phyloP scores from a whole-genome alignment of 2,113 vertebrate genomes.

The Reinhardtius hippoglossoides region DNA sequence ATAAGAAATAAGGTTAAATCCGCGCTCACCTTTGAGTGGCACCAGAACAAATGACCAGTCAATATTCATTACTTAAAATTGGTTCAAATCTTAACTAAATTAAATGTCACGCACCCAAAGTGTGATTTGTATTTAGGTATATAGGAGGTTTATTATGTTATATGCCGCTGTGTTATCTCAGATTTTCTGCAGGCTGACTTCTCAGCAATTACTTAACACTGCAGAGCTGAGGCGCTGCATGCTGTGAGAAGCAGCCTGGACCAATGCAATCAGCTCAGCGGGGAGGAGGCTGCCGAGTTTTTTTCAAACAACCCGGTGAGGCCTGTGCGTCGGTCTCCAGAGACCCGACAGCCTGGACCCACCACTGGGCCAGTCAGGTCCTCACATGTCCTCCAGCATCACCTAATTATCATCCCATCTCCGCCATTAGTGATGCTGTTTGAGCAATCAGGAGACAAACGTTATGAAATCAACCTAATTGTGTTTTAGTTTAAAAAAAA shows the following conservation, averaged over 20 bases:
- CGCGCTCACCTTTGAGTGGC: conserved; percentile 31
- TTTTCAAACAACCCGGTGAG: conserved; percentile 53
- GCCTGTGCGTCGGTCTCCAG: conserved; percentile 49
- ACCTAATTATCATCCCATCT: conserved; percentile 48
- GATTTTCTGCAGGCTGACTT: conserved; percentile 43
- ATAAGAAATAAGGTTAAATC: conserved; percentile 67
- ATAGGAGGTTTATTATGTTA: conserved; percentile 36
- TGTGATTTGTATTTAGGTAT: conserved; percentile 11
- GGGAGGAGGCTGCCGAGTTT: conserved; percentile 29
- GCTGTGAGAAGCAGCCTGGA: conserved; percentile 55
- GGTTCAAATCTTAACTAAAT: conserved; percentile 36
- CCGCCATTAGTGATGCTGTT: conserved; percentile 1
- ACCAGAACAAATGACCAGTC: conserved; percentile 12
- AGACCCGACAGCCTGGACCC: conserved; percentile 49
- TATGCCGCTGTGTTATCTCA: conserved; percentile 29
- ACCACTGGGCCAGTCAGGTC: conserved; percentile 73
- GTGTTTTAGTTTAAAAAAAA: conserved; percentile 2
- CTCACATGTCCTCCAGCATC: conserved; percentile 63
- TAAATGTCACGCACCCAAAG: conserved; percentile 13
- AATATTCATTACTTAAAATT: conserved; percentile 15
- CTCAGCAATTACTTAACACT: conserved; percentile 51
- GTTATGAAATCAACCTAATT: conserved; percentile 29
- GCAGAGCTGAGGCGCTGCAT: conserved; percentile 41
- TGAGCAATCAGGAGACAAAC: conserved; percentile 16
- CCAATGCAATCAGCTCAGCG: conserved; percentile 56